A percentile compares a stretch with the other conserved stretches of the same genome.
Evolutionary conservation across 2,113 vertebrate genomes (phyloP).

Genomic region (Ginglymostoma cirratum): DNA sequence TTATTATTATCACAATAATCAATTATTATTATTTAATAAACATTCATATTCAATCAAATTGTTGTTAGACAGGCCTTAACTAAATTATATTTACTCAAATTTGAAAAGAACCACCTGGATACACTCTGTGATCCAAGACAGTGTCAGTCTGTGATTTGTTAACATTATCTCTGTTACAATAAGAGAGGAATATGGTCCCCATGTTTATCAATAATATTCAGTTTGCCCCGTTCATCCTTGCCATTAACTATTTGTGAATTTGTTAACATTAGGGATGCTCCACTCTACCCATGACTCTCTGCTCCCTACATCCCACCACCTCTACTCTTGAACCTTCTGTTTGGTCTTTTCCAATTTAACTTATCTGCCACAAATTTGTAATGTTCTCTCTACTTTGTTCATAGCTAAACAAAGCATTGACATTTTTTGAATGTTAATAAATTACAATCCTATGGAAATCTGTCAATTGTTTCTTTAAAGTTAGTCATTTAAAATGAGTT

Average conservation of each 20-base stretch:
- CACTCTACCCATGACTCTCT: neutral
- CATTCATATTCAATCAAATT: too few relatives aligned
- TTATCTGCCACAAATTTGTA: neutral
- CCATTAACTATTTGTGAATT: neutral
- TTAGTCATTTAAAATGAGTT: neutral
- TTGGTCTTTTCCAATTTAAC: neutral
- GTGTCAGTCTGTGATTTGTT: neutral
- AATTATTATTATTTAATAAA: too few relatives aligned
- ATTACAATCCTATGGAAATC: neutral
- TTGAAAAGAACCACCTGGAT: too few relatives aligned
- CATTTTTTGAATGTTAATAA: neutral
- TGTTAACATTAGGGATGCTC: neutral
- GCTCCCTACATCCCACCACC: neutral
- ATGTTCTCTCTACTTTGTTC: neutral
- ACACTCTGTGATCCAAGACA: too few relatives aligned
- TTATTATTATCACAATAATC: too few relatives aligned
- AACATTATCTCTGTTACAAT: neutral
- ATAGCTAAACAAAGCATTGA: neutral
- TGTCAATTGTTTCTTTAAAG: neutral
- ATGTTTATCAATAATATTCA: neutral
- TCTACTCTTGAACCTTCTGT: neutral
- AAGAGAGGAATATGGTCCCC: neutral
- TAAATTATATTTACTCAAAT: too few relatives aligned
- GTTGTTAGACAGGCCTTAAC: too few relatives aligned
- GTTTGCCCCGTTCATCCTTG: neutral